Percentiles rank a stretch among this genome's conserved stretches.
Conservation (phyloP, 2,888 invertebrate species). For the Psylliodes chrysocephalus region DNA sequence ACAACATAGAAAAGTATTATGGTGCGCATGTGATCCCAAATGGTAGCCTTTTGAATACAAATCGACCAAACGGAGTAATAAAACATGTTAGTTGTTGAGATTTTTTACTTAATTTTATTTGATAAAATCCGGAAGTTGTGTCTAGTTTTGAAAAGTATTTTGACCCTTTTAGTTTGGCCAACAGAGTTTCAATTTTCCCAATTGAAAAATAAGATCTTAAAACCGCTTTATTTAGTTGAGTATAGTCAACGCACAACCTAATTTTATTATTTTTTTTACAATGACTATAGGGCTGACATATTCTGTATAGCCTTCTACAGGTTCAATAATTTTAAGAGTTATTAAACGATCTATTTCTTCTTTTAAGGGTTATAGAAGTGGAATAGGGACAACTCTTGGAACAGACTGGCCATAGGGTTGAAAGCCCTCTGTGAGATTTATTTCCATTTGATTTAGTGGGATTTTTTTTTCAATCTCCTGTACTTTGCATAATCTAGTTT, state of each 20-base stretch:
- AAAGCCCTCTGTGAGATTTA: conserved; percentile 25
- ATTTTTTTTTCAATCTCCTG: conserved; percentile 6
- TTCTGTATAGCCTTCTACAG: too few species aligned
- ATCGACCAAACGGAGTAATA: conserved; percentile 39
- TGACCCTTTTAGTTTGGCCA: conserved; percentile 43
- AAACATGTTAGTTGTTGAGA: conserved; percentile 36
- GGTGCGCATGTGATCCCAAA: too few species aligned
- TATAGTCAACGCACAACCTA: conserved; percentile 42
- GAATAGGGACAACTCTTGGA: conserved; percentile 40
- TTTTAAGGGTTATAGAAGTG: conserved; percentile 41
- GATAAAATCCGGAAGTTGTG: conserved; percentile 36
- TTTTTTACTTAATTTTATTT: conserved; percentile 31
- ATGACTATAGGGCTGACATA: conserved; percentile 41
- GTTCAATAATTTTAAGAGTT: conserved; percentile 37
- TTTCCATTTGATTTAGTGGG: conserved; percentile 28
- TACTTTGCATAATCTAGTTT: conserved; percentile 3
- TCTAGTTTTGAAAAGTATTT: conserved; percentile 42
- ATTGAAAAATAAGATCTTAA: conserved; percentile 45
- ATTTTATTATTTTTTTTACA: conserved; percentile 33
- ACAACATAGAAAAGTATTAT: conserved; percentile 39
- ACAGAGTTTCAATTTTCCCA: conserved; percentile 47
- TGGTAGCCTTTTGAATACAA: conserved; percentile 33
- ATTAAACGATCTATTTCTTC: conserved; percentile 36
- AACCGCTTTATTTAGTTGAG: conserved; percentile 40
- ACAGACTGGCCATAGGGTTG: conserved; percentile 36